Evolutionary conservation across 2,113 vertebrate species (phyloP).

Genomic region (Aythya baeri): DNA sequence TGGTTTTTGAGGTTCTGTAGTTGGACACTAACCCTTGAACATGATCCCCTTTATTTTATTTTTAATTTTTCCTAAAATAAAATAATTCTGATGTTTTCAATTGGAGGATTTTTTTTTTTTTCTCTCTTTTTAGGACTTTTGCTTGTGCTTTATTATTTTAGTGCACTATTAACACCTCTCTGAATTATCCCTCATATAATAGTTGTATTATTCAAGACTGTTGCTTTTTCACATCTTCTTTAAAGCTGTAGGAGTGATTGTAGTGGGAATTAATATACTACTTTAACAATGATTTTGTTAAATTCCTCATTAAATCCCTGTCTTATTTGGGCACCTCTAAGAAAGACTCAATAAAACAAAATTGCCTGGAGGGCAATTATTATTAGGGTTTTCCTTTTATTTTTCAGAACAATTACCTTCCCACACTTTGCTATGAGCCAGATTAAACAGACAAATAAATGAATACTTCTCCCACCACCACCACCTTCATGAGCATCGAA

Average conservation of each 20-base stretch:
- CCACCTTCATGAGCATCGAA: background rate
- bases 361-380: background rate
- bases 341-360: background rate
- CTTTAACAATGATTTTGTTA: background rate
- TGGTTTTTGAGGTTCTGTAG: background rate
- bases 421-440: background rate
- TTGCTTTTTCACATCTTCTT: conserved; percentile 30
- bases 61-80: background rate
- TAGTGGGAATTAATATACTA: background rate
- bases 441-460: conserved; percentile 7
- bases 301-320: conserved; percentile 13
- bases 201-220: conserved; percentile 19
- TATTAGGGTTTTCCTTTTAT: conserved; percentile 3
- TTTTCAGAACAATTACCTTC: conserved; percentile 24
- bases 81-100: background rate
- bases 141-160: background rate
- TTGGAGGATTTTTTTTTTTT: background rate
- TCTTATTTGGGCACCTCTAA: background rate
- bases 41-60: background rate
- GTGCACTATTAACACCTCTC: background rate
- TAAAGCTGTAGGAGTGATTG: conserved; percentile 34
- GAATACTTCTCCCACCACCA: background rate
- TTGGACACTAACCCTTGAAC: background rate
- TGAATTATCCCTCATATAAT: background rate
- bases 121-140: background rate